Base-by-base conservation (phyloP, 2,797 vertebrate genomes). In the Brotula barbata region DNA sequence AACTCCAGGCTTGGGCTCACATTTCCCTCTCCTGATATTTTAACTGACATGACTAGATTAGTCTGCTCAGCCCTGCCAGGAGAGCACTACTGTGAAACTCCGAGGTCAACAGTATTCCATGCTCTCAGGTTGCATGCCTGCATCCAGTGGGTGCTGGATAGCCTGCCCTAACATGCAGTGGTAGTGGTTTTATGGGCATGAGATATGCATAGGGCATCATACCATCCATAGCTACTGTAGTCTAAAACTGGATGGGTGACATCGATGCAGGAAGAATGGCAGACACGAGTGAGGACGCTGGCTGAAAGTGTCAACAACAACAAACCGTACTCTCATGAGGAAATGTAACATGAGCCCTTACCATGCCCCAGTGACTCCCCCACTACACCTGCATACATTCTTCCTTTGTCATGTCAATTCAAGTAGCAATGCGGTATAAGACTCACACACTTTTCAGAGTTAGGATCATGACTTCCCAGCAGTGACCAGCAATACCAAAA, bases 301-400 rank as follows among this genome's bases (percentile, higher is more conserved):
- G 21, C 60, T 40, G 50, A 52, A 78, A 77, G 78, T 22, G 50
- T 75, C 46, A 76, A 73, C 71, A 78, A 84, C 78, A 80, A 83
- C 63, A 80, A 72, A 80, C 64, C 6, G 34, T 72, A 37, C 61
- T 33, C 72, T 80, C 75, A 86, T 65, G 45, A 73, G 59, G 54
- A 33, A 52, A 51, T 67, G 85, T 77, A 85, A 85, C 68, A 33
- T 36, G 71, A 87, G 60, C 41, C 58, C 50, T 52, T 57, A 20
- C 53, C 21, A 68, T 77, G 72, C 58, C 62, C 58, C 58, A 47
- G 65, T 59, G 80, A 61, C 60, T 5, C 49, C 44, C 20, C n/a
- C 8, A 28, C 25, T n/a, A n/a, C 25, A 28, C n/a, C 57, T 39
- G 17, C 28, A 58, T 28, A 45, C 73, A 68, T 47, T 25, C 61